Evolutionary conservation across 2,888 invertebrate species (phyloP), one percentile per base, ranked within the genome.

Genomic region (Stenurella melanura): DNA sequence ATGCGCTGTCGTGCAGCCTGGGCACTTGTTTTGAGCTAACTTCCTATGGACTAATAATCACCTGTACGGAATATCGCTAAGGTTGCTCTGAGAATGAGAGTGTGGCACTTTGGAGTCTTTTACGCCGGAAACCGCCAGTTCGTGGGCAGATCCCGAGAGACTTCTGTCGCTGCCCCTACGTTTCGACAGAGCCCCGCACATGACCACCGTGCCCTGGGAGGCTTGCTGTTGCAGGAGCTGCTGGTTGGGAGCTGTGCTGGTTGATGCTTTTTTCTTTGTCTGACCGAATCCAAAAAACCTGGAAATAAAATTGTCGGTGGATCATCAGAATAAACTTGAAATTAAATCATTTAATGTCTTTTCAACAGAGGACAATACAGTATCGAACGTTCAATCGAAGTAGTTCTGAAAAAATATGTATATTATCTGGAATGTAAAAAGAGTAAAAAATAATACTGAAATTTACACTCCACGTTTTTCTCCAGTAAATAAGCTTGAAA

Each of bases 241-340:
- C 63, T 90, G 89, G 82, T 91, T 91, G 80, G 93, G 89, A 86
- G 88, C 85, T 71, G 86, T 84, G 75, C 84, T 90, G 86, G 95
- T 92, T 80, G 94, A 92, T 78, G 92, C 91, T 90, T 97, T 97
- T 90, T 96, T 96, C 89, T 96, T 97, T 75, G 95, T 95, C 85
- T 95, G 96, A 26, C 95, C 95, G 89, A 98, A 98, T 85, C 94
- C 95, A 90, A 98, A 97, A 91, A 98, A 97, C 86, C 96, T 96
- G 86, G 2, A 83, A 79, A 73, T 42, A 19, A 50, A 50, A 50
- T n/a, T 6, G 0, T n/a, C 4, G 15, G 4, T 50, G 50, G n/a
- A 50, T 17, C n/a, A 50, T 50, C 50, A 50, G 15, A 50, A 50
- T 11, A 42, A 12, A 42, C 15, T 12, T 42, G 9, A 0, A 34